Conservation (phyloP, 2,113 vertebrate genomes). For the Takifugu bimaculatus region DNA sequence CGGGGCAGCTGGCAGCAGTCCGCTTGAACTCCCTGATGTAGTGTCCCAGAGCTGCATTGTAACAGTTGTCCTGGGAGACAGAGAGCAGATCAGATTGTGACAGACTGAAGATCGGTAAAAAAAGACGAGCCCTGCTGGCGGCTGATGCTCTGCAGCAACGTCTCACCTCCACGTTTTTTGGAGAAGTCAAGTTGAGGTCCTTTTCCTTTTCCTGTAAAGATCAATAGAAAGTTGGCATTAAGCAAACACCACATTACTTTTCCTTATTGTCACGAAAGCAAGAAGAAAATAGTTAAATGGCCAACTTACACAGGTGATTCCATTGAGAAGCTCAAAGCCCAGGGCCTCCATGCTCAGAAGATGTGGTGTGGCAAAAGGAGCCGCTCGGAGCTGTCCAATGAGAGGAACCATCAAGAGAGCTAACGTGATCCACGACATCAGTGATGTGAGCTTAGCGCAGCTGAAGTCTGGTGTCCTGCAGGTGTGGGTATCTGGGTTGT, state of each 20-base stretch:
- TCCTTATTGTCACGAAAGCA: not conserved
- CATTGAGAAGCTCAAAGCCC: rapidly evolving
- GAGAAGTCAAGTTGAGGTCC: not conserved
- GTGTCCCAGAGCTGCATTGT: rapidly evolving
- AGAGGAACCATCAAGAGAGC: conserved; percentile 22
- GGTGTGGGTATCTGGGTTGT: conserved; percentile 14
- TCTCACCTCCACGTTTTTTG: conserved; percentile 11
- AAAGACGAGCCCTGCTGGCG: not conserved
- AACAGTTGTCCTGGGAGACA: rapidly evolving
- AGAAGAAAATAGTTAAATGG: not conserved
- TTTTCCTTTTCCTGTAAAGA: not conserved
- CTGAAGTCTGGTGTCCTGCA: conserved; percentile 1
- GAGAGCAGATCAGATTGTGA: not conserved
- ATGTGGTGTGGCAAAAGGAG: rapidly evolving
- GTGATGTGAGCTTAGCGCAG: conserved; percentile 1
- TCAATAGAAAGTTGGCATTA: not conserved
- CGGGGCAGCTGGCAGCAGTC: rapidly evolving
- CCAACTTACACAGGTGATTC: conserved; percentile 31
- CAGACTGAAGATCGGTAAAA: not conserved
- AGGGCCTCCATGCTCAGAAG: not conserved
- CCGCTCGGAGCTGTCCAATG: conserved; percentile 7
- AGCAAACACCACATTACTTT: not conserved
- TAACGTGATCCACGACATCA: conserved; percentile 19
- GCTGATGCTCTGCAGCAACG: not conserved
- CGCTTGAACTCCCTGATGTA: rapidly evolving